A percentile compares a stretch with the other conserved stretches of the same genome.
These are phyloP conservation scores for Spermophilus dauricus DNA, from an alignment of 2,113 vertebrate species.

Conservation along the genomic window DNA sequence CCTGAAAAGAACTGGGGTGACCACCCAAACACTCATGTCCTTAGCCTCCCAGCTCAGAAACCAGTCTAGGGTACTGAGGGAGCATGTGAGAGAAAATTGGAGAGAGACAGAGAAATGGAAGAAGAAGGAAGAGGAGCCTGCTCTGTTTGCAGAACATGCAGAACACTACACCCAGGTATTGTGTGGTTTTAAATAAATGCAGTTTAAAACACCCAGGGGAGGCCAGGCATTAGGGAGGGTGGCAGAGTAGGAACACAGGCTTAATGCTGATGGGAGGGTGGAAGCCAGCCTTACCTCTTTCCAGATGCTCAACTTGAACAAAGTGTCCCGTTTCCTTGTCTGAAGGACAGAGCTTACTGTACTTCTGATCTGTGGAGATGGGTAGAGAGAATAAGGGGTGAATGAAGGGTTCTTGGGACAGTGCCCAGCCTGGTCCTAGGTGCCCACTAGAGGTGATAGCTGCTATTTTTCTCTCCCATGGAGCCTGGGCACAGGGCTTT, in stretches of 20 bases:
- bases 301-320: not conserved
- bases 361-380: not conserved
- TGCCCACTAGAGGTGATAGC: fast-evolving
- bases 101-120: too few relatives aligned
- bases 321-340: not conserved
- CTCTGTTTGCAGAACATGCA: not conserved
- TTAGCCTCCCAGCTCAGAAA: too few relatives aligned
- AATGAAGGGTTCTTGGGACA: not conserved
- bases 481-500: not conserved
- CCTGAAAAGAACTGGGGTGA: not conserved
- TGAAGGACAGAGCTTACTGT: not conserved
- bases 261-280: not conserved
- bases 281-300: not conserved
- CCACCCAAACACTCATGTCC: not conserved
- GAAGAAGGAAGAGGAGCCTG: not conserved
- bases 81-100: not conserved
- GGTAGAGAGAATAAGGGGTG: not conserved
- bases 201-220: not conserved
- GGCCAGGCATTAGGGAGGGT: not conserved
- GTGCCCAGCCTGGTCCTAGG: not conserved
- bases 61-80: not conserved
- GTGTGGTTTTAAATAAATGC: too few relatives aligned
- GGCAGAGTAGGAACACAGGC: not conserved
- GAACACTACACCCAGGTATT: too few relatives aligned
- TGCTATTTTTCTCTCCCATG: not conserved